Evolutionary conservation across 2,113 vertebrate species (phyloP), one percentile per base, ranked within the genome.

Genomic region (Entomyzon cyanotis): DNA sequence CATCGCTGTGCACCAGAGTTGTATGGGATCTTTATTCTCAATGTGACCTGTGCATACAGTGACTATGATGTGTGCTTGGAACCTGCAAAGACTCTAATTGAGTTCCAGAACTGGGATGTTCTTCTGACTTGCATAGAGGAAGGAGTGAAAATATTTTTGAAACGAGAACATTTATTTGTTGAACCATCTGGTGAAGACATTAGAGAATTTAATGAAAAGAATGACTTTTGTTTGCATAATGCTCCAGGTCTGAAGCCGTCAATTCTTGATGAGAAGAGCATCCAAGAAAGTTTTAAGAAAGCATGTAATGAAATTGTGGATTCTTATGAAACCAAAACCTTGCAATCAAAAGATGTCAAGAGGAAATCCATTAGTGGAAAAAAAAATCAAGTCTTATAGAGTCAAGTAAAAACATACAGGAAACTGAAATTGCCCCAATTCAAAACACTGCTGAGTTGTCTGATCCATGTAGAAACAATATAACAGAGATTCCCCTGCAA

Each of bases 51-150:
- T 91, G 95, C 94, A 0, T 98, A 98, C 93, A 98, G 98, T 15
- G 99, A 99, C 52, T 99, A 99, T 85, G 99, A 99, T 80, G 97
- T 99, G 52, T 99, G 98, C 95, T 95, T 99, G 55, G 99, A 99
- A 87, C 99, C 99, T 81, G 97, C 98, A 74, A 99, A 99, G 97
- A 99, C 99, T 59, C 96, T 99, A 23, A 98, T 99, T 55, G 99
- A 99, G 95, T 99, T 99, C 95, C 99, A 98, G 95, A 98, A 99
- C 88, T 99, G 99, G 99, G 98, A 99, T 87, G 94, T 95, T 67
- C 86, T 99, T 90, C 89, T 99, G 80, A 69, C 95, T 71, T 99
- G 99, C 55, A 9, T 99, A 68, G 99, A 99, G 71, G 98, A 99
- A 95, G 98, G 98, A 70, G 96, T 99, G 15, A 99, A 98, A 96